Evolutionary conservation across 2,113 vertebrate genomes (phyloP).

Genomic region (Nannospalax galili): DNA sequence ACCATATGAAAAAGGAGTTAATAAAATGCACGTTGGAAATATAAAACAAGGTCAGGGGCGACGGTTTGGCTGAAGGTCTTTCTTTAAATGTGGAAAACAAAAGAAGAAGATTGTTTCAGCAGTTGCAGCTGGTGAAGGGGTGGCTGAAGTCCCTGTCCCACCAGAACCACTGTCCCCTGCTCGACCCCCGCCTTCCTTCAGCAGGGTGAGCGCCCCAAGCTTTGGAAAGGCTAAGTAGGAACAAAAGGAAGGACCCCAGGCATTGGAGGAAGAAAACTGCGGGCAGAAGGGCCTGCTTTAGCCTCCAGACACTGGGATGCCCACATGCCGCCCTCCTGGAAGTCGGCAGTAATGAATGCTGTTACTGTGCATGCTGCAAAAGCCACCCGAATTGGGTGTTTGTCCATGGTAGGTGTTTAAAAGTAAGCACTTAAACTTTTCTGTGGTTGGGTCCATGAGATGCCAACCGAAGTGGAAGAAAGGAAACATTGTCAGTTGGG

Average conservation of each 20-base stretch:
- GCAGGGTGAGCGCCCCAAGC: background rate
- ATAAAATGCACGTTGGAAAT: conserved; percentile 83
- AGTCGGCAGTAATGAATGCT: conserved; percentile 57
- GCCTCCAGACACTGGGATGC: background rate
- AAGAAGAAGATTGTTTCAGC: conserved; percentile 78
- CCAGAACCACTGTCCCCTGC: conserved; percentile 3
- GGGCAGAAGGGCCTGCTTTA: background rate
- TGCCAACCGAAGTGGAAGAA: conserved; percentile 65
- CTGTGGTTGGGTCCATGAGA: conserved; percentile 50
- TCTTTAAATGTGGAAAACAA: conserved; percentile 82
- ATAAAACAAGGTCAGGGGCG: conserved; percentile 83
- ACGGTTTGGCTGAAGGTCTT: conserved; percentile 81
- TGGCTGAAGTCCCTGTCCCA: conserved; percentile 38
- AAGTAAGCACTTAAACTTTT: conserved; percentile 69
- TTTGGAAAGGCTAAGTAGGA: background rate
- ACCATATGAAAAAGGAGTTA: conserved; percentile 84
- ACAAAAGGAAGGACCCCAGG: background rate
- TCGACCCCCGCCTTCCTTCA: background rate
- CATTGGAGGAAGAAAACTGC: background rate
- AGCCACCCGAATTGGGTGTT: background rate
- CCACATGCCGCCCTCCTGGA: background rate
- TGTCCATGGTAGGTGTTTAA: conserved; percentile 62
- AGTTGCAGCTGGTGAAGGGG: conserved; percentile 71
- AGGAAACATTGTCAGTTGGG: conserved; percentile 72
- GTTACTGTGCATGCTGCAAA: conserved; percentile 28